Evolutionary conservation across 1,140 invertebrate species (phyloP).

Genomic region (Formica selysi): DNA sequence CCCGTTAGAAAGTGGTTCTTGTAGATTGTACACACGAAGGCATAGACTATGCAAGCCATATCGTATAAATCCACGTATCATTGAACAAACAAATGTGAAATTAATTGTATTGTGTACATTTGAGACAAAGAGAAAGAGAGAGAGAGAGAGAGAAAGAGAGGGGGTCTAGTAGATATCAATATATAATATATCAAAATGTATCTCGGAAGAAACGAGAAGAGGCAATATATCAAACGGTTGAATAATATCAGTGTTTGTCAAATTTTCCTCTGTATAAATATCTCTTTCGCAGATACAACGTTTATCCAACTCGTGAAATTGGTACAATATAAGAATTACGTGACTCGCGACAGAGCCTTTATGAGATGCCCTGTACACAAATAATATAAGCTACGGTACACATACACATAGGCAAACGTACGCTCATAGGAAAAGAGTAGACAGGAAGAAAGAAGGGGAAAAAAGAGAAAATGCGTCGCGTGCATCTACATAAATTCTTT

Average conservation of each 20-base stretch:
- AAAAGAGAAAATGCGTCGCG: slow-evolving; percentile 48
- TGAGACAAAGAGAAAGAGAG: not conserved
- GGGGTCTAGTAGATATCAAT: not conserved
- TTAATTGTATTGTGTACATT: not conserved
- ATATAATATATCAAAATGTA: not conserved
- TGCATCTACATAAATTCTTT: slow-evolving; percentile 64
- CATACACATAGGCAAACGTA: slow-evolving; percentile 50
- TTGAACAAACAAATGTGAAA: slow-evolving; percentile 17
- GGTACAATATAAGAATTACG: slow-evolving; percentile 48
- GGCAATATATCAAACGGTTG: not conserved
- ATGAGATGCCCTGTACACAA: slow-evolving; percentile 53
- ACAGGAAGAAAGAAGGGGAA: slow-evolving; percentile 7
- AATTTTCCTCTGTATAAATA: slow-evolving; percentile 4
- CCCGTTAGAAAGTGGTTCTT: slow-evolving; percentile 20
- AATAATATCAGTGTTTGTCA: not conserved
- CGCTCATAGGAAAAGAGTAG: slow-evolving; percentile 46
- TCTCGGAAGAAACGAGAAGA: not conserved
- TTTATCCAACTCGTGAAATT: slow-evolving; percentile 35
- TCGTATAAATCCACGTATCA: slow-evolving; percentile 6
- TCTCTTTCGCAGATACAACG: slow-evolving; percentile 10
- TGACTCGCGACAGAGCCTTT: slow-evolving; percentile 52
- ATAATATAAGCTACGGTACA: slow-evolving; percentile 54
- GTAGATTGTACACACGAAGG: slow-evolving; percentile 9
- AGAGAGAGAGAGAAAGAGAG: no score
- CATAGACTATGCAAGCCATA: slow-evolving; percentile 16